Evolutionary conservation across 2,113 vertebrate genomes (phyloP).

Genomic region (Sisor rabdophorus): DNA sequence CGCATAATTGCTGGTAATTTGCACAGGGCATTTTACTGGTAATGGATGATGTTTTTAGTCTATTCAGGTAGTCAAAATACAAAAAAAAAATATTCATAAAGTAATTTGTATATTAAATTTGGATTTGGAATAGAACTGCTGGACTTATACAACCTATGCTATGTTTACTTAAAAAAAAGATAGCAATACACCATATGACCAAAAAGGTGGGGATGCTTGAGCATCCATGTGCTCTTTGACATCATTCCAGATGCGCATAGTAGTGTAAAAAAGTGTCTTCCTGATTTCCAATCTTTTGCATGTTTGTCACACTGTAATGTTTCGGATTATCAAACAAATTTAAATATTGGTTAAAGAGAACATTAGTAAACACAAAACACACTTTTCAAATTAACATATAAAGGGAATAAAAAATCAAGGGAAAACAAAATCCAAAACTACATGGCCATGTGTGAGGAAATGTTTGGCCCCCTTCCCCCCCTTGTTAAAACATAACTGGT

Average conservation of each 20-base stretch:
- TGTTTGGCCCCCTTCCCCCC: too few relatives aligned
- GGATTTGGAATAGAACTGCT: slow-evolving; percentile 62
- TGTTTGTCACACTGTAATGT: too few relatives aligned
- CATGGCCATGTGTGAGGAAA: too few relatives aligned
- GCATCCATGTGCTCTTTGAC: neutral
- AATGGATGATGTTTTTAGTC: neutral
- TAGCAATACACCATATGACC: neutral
- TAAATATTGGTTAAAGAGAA: too few relatives aligned
- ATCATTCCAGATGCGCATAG: slow-evolving; percentile 4
- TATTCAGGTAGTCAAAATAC: neutral
- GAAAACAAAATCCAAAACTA: too few relatives aligned
- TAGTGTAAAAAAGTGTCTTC: too few relatives aligned
- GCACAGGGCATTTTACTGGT: slow-evolving; percentile 29
- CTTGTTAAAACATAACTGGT: too few relatives aligned
- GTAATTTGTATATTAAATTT: slow-evolving; percentile 41
- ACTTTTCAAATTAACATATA: too few relatives aligned
- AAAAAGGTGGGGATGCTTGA: neutral
- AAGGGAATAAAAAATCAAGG: too few relatives aligned
- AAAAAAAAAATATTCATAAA: slow-evolving; percentile 38
- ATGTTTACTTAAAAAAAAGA: slow-evolving; percentile 62
- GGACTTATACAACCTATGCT: slow-evolving; percentile 53
- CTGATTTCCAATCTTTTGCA: too few relatives aligned
- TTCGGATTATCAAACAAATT: too few relatives aligned
- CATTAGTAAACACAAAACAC: too few relatives aligned
- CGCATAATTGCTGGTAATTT: slow-evolving; percentile 53